These are phyloP conservation scores for Leptopilina drosophilae DNA, from an alignment of 2,888 invertebrate species.

Conservation along the genomic window DNA sequence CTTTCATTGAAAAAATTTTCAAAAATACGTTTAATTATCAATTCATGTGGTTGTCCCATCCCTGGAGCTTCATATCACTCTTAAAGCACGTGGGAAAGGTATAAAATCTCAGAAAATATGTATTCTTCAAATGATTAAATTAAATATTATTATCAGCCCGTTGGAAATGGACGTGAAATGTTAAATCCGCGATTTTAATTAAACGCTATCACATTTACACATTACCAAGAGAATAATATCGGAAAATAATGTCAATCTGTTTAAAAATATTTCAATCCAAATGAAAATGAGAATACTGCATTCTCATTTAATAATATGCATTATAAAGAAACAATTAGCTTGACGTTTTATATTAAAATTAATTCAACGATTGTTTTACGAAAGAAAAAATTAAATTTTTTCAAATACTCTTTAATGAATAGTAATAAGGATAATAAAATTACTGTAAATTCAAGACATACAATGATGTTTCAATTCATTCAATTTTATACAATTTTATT, in stretches of 20 bases:
- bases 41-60: slow-evolving; percentile 40
- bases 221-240: not conserved
- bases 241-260: not conserved
- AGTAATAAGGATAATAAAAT: no score
- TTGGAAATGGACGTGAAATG: not conserved
- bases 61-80: slow-evolving; percentile 58
- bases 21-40: slow-evolving; percentile 24
- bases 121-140: slow-evolving; percentile 15
- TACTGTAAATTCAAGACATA: no score
- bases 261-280: not conserved
- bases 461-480: no score
- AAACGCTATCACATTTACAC: not conserved
- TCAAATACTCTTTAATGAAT: no score
- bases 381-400: no score
- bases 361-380: no score
- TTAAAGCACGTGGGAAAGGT: slow-evolving; percentile 77
- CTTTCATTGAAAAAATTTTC: slow-evolving; percentile 18
- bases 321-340: no score
- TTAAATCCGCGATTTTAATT: slow-evolving; percentile 8
- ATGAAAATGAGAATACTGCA: not conserved
- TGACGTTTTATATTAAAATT: no score
- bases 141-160: slow-evolving; percentile 1
- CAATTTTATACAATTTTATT: no score
- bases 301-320: not conserved
- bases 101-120: slow-evolving; percentile 59